These are phyloP conservation scores for Nasonovia ribisnigri DNA, from an alignment of 2,888 invertebrate species.

Conservation along the genomic window DNA sequence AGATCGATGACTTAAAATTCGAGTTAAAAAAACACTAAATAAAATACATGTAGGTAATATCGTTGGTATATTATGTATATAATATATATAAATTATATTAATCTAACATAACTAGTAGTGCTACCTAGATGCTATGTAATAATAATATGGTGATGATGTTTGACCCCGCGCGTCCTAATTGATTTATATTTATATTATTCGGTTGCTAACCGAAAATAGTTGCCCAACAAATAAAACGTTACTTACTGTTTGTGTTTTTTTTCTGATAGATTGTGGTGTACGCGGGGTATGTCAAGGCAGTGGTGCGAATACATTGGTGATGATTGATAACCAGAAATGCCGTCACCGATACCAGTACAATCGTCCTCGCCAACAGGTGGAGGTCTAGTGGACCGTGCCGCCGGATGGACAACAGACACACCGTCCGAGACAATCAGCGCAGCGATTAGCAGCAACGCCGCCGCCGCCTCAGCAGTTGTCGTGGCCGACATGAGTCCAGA, in stretches of 20 bases:
- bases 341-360: slow-evolving; percentile 63
- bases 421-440: slow-evolving; percentile 56
- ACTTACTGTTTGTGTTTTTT: background rate
- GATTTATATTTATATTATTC: slow-evolving; percentile 4
- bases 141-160: background rate
- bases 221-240: background rate
- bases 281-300: slow-evolving; percentile 65
- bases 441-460: slow-evolving; percentile 23
- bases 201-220: background rate
- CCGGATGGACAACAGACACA: slow-evolving; percentile 65
- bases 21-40: background rate
- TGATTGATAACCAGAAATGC: slow-evolving; percentile 65
- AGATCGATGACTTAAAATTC: slow-evolving; percentile 28
- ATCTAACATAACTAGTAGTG: background rate
- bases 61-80: background rate
- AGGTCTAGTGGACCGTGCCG: slow-evolving; percentile 62
- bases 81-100: no score
- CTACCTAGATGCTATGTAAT: background rate
- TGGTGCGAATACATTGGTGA: slow-evolving; percentile 62
- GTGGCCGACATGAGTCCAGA: slow-evolving; percentile 74
- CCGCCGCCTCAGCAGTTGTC: slow-evolving; percentile 34
- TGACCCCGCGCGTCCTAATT: background rate
- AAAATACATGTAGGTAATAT: background rate
- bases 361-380: slow-evolving; percentile 63
- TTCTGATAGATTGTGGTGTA: slow-evolving; percentile 55